Base-by-base conservation (phyloP, 2,888 invertebrate species). In the Morinoia aosen region DNA sequence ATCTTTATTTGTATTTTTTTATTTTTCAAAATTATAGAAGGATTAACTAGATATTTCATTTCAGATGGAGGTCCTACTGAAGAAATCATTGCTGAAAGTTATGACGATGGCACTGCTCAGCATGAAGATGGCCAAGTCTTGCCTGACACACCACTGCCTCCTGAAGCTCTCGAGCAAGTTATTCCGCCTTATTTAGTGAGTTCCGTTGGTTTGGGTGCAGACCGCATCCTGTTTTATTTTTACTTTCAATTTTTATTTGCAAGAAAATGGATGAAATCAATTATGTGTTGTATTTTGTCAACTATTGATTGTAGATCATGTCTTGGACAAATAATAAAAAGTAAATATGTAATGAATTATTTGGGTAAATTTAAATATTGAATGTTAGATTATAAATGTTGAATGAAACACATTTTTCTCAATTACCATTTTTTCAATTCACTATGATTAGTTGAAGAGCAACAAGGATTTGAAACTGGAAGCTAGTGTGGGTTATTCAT, bases 41-140 rank as follows among this genome's bases (percentile, higher is more conserved):
- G 39, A 19, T 8, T 90, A 19, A 90, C 40, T 90, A 39, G 19
- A 11, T 91, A 12, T 10, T 56, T 57, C 25, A 33, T 57, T 10
- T 16, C 91, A 91, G 94, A 64, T 39, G 95, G 88, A 33, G 95
- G 94, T 14, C 58, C 95, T 10, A 98, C 98, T 97, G 99, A 99
- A 97, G 99, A 99, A 98, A 98, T 99, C 58, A 99, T 99, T 97
- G 99, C 99, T 11, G 99, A 99, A 97, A 98, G 98, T 97, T 99
- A 99, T 97, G 99, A 99, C 97, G 98, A 98, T 96, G 98, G 96
- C 98, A 98, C 91, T 98, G 97, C 96, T 19, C 96, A 96, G 98
- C 96, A 98, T 97, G 97, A 98, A 97, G 97, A 97, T 97, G 91
- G 90, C 40, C 19, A 88, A 19, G 76, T 96, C 10, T 64, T 94